Conservation (phyloP, 2,113 vertebrate species). For the Daphoenositta chrysoptera region DNA sequence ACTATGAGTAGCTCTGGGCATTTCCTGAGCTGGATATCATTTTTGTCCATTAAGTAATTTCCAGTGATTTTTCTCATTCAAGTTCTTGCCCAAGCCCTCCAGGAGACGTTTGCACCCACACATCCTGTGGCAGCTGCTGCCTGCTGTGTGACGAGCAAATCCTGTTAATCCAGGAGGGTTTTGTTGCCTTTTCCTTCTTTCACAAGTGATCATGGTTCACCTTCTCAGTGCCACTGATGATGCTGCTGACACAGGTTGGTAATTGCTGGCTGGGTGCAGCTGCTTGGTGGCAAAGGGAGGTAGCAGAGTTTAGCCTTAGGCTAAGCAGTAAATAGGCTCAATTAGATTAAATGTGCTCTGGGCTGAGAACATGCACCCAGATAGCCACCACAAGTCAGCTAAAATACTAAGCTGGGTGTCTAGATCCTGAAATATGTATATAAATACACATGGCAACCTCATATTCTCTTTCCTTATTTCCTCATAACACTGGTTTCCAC, state of each 20-base stretch:
- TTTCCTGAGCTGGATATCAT: not conserved
- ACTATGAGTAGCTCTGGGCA: not conserved
- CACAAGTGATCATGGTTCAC: fast-evolving
- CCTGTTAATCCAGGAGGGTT: not conserved
- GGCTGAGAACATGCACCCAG: not conserved
- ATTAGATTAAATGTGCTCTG: not conserved
- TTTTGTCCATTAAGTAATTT: not conserved
- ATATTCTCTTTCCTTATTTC: not conserved
- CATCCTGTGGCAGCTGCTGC: not conserved
- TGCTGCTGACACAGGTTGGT: not conserved
- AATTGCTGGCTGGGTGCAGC: not conserved
- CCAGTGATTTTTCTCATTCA: not conserved
- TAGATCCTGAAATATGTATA: not conserved
- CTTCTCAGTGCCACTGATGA: not conserved
- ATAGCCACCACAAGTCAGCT: not conserved
- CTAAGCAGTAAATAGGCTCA: not conserved
- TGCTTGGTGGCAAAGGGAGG: not conserved
- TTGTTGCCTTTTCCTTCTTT: not conserved
- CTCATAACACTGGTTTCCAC: not conserved
- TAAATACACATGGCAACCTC: not conserved
- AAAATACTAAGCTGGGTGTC: not conserved
- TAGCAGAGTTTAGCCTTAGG: not conserved
- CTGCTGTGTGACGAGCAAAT: fast-evolving
- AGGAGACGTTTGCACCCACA: not conserved
- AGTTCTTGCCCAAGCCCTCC: not conserved